These are phyloP conservation scores for Linnaemya tessellans DNA, from an alignment of 2,888 invertebrate species.

Conservation along the genomic window DNA sequence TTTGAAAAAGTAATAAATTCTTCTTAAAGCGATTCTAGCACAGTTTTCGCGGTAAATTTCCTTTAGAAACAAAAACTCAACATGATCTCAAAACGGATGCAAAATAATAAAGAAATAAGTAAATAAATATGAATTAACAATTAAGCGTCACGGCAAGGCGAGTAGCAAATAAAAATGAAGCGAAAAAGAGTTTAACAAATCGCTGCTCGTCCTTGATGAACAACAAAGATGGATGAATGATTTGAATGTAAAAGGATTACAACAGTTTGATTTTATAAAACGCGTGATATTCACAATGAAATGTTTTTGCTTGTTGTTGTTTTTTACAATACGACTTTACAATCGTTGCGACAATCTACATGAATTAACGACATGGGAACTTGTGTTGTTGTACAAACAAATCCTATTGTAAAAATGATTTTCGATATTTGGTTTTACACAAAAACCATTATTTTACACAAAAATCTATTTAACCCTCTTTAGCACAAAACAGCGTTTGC, in stretches of 20 bases:
- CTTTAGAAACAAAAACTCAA: slow-evolving; percentile 49
- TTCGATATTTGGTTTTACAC: neutral
- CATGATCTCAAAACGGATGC: slow-evolving; percentile 21
- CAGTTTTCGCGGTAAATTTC: neutral
- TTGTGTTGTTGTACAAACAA: slow-evolving; percentile 32
- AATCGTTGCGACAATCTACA: slow-evolving; percentile 48
- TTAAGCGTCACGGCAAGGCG: slow-evolving; percentile 32
- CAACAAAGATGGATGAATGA: slow-evolving; percentile 15
- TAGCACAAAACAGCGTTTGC: neutral
- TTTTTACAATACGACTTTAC: slow-evolving; percentile 36
- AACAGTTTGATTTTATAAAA: slow-evolving; percentile 62
- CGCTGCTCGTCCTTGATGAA: neutral
- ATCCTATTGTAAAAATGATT: slow-evolving; percentile 19
- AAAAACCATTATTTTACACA: neutral
- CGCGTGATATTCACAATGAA: slow-evolving; percentile 57
- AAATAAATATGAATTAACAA: slow-evolving; percentile 18
- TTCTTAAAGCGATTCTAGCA: neutral
- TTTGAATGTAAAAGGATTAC: slow-evolving; percentile 57
- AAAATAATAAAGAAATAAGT: slow-evolving; percentile 18
- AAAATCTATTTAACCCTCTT: slow-evolving; percentile 42
- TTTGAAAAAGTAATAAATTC: neutral
- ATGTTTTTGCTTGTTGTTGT: slow-evolving; percentile 3
- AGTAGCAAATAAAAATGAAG: slow-evolving; percentile 10
- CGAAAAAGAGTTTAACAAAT: neutral
- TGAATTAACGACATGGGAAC: slow-evolving; percentile 15